These are phyloP conservation scores for Stegostoma tigrinum DNA, from an alignment of 2,113 vertebrate genomes.

Conservation along the genomic window DNA sequence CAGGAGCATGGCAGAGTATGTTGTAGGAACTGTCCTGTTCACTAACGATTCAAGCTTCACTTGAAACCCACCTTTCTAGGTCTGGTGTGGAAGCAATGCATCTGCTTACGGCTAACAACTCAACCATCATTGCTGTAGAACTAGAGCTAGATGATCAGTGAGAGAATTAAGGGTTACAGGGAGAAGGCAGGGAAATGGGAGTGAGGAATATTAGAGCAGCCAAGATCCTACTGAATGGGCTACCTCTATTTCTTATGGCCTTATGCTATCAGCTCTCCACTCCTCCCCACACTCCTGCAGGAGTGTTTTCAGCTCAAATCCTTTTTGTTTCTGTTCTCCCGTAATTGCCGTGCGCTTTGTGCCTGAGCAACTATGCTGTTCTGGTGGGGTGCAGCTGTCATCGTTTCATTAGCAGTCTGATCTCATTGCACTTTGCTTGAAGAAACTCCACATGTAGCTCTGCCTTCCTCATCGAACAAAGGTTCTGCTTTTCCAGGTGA, in stretches of 20 bases:
- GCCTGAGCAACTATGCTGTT: neutral
- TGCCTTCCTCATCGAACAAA: neutral
- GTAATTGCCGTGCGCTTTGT: neutral
- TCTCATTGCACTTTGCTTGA: neutral
- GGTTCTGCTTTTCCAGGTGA: conserved; percentile 63
- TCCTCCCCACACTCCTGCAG: no score
- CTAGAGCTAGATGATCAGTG: no score
- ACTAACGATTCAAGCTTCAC: neutral
- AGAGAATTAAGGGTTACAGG: no score
- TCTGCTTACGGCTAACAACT: neutral
- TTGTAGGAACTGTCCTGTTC: neutral
- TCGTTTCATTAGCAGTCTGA: neutral
- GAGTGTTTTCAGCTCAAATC: neutral
- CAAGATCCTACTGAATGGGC: no score
- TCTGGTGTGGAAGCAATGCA: neutral
- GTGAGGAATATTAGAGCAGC: no score
- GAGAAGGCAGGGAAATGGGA: no score
- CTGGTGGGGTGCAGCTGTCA: neutral
- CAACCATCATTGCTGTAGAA: neutral
- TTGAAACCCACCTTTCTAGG: neutral
- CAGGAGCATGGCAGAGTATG: neutral
- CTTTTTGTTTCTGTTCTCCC: neutral
- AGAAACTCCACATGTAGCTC: no score
- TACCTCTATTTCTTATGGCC: no score
- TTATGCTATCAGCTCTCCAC: no score